Evolutionary conservation across 2,797 vertebrate genomes (phyloP), one percentile per base, ranked within the genome.

Genomic region (Lutjanus campechanus): DNA sequence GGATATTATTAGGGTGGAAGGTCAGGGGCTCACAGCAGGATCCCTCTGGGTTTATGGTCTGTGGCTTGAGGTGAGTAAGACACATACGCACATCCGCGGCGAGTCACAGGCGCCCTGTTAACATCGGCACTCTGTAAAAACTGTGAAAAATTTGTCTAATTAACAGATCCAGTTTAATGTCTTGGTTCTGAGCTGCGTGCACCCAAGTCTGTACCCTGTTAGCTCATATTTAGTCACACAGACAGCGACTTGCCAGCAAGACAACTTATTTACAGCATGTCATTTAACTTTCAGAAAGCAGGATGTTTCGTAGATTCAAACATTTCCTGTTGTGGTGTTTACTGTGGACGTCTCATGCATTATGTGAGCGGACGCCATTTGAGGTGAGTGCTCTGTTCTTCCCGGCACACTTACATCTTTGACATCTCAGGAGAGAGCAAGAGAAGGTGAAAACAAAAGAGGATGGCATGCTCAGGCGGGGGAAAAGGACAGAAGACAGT

Each of bases 271-370:
- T 88, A 77, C 59, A 69, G 62, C 75, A 29, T 41, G 41, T 83
- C 76, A 83, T 77, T 91, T 87, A 83, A 86, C 58, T 90, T 90
- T 91, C 68, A 84, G 69, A 88, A 83, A 84, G 87, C 89, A 92
- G 90, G 87, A 91, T 91, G 90, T 85, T 91, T 88, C 70, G 16
- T 56, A 29, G 74, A 80, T 90, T 70, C 84, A 79, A 73, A 82
- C 65, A 76, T 85, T 93, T 93, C 88, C 91, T 92, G 91, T 90
- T 90, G 83, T 85, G 59, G 69, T 88, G 76, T 91, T 92, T 90
- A 63, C 81, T 22, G 69, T 66, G 79, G 72, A 88, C 20, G 69
- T 89, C 77, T 83, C 84, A 72, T 91, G 88, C 87, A 84, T 89
- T 80, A 88, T 86, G 86, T 80, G 86, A 91, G 77, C 44, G 79